phyloP scores from a whole-genome alignment of 2,888 invertebrate genomes.

The Pimpla rufipes region DNA sequence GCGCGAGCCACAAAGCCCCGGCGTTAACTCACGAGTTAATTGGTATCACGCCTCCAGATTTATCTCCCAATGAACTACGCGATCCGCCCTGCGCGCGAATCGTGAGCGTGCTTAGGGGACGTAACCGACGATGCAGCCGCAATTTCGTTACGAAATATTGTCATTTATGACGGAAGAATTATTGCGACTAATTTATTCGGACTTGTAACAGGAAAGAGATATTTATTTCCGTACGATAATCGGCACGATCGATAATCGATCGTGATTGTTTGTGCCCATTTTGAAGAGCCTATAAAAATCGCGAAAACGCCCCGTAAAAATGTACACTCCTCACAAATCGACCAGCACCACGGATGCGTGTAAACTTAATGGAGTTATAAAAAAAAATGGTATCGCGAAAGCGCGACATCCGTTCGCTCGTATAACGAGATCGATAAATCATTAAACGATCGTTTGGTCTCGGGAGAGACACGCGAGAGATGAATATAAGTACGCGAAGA shows the following conservation, averaged over 20 bases:
- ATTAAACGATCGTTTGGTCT: conserved; percentile 14
- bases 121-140: background rate
- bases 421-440: conserved; percentile 36
- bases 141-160: no score
- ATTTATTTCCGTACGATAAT: no score
- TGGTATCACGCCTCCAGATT: conserved; percentile 68
- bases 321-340: no score
- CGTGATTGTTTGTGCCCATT: no score
- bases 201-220: no score
- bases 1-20: conserved; percentile 51
- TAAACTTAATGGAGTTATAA: conserved; percentile 18
- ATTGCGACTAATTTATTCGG: no score
- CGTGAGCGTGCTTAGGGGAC: background rate
- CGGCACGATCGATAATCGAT: no score
- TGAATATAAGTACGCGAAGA: conserved; percentile 14
- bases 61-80: conserved; percentile 58
- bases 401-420: conserved; percentile 12
- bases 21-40: conserved; percentile 67
- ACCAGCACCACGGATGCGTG: background rate
- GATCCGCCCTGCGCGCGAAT: background rate
- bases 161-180: no score
- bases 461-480: conserved; percentile 3
- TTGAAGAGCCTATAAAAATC: no score
- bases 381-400: conserved; percentile 19
- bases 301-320: no score